These are phyloP conservation scores for Mesoclemmys tuberculata DNA, from an alignment of 2,113 vertebrate genomes.

Conservation along the genomic window DNA sequence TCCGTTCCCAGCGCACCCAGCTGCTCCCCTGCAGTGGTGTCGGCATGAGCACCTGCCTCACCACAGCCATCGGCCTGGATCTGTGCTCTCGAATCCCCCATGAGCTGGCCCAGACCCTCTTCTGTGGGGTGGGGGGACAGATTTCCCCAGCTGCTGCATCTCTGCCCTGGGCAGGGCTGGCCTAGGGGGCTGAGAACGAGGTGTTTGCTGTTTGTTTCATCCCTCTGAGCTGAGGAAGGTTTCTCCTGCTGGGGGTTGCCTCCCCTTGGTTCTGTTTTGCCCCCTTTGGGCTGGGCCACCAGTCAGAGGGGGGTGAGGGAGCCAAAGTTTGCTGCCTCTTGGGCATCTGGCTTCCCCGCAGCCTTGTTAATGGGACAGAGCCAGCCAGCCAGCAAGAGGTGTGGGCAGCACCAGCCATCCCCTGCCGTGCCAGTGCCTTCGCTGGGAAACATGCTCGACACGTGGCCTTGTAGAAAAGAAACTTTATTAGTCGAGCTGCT, in stretches of 20 bases:
- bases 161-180: too few relatives aligned
- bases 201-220: background rate
- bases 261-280: too few relatives aligned
- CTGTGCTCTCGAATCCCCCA: too few relatives aligned
- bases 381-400: background rate
- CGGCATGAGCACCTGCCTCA: too few relatives aligned
- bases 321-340: background rate
- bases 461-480: slow-evolving; percentile 78
- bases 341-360: background rate
- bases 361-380: background rate
- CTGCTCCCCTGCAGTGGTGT: too few relatives aligned
- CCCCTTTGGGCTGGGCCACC: background rate
- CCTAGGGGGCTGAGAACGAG: too few relatives aligned
- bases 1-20: background rate
- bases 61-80: too few relatives aligned
- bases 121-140: too few relatives aligned
- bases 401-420: background rate
- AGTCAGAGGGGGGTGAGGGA: background rate
- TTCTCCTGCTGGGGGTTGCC: background rate
- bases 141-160: too few relatives aligned
- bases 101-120: too few relatives aligned
- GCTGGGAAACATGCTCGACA: background rate
- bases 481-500: slow-evolving; percentile 79
- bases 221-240: background rate
- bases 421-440: background rate